phyloP scores from a whole-genome alignment of 2,113 vertebrate species.

The Dicrurus megarhynchus region DNA sequence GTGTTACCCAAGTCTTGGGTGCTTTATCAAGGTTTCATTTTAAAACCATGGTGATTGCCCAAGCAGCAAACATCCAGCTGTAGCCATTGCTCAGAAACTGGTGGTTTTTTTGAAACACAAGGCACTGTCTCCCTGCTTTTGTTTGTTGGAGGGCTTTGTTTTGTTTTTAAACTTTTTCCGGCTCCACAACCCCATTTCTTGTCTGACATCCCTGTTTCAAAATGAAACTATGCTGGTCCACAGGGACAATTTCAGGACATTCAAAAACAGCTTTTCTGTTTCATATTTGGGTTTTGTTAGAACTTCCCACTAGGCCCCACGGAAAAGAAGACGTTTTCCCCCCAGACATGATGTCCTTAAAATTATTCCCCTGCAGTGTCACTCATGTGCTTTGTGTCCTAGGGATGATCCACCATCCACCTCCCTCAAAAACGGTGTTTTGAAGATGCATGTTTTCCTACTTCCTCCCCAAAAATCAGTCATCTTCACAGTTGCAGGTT shows the following conservation, averaged over 20 bases:
- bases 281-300: not conserved
- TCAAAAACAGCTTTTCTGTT: not conserved
- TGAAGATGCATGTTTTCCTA: not conserved
- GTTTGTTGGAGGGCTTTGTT: not conserved
- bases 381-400: not conserved
- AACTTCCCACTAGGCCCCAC: not conserved
- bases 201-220: not conserved
- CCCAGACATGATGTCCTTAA: not conserved
- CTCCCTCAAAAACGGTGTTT: not conserved
- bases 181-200: not conserved
- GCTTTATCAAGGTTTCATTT: not conserved
- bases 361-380: not conserved
- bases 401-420: not conserved
- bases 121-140: not conserved
- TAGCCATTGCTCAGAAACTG: not conserved
- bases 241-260: not conserved
- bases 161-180: not conserved
- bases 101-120: not conserved
- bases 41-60: not conserved
- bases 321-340: not conserved
- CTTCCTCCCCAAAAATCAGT: not conserved
- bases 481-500: not conserved
- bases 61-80: not conserved
- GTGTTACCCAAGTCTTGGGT: conserved; percentile 11
- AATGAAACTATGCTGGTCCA: not conserved